phyloP scores from a whole-genome alignment of 2,888 invertebrate species.

The Napeogenes inachia region DNA sequence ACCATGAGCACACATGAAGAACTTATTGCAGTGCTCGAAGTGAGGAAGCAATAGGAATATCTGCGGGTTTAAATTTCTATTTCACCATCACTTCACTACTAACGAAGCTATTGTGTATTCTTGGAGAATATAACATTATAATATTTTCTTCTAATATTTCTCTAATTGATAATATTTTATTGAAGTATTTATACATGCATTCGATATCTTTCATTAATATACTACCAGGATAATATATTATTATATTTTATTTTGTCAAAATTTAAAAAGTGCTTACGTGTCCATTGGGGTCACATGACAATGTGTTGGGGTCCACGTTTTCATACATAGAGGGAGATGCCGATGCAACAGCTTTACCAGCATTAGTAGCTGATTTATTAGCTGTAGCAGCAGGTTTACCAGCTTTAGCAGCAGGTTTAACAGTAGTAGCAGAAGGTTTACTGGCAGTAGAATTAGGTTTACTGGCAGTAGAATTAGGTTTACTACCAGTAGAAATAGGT shows the following conservation, averaged over 20 bases:
- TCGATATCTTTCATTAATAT: too few species aligned
- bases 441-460: too few species aligned
- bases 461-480: too few species aligned
- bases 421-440: too few species aligned
- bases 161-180: not conserved
- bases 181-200: too few species aligned
- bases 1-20: conserved; percentile 59
- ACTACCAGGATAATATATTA: too few species aligned
- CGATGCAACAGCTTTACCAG: conserved; percentile 29
- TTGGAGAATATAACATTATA: not conserved
- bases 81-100: not conserved
- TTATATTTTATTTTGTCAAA: too few species aligned
- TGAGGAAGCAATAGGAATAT: conserved; percentile 57
- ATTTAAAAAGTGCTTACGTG: conserved; percentile 38
- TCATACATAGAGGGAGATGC: conserved; percentile 28
- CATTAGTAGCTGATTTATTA: conserved; percentile 32
- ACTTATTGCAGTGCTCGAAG: conserved; percentile 51
- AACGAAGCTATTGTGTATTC: not conserved
- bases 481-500: too few species aligned
- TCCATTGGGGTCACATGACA: conserved; percentile 58
- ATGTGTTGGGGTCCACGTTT: conserved; percentile 54
- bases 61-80: conserved; percentile 33
- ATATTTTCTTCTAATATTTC: not conserved
- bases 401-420: too few species aligned
- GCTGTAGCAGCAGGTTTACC: too few species aligned